Base-by-base conservation (phyloP, 1,140 invertebrate genomes). In the Atta colombica region DNA sequence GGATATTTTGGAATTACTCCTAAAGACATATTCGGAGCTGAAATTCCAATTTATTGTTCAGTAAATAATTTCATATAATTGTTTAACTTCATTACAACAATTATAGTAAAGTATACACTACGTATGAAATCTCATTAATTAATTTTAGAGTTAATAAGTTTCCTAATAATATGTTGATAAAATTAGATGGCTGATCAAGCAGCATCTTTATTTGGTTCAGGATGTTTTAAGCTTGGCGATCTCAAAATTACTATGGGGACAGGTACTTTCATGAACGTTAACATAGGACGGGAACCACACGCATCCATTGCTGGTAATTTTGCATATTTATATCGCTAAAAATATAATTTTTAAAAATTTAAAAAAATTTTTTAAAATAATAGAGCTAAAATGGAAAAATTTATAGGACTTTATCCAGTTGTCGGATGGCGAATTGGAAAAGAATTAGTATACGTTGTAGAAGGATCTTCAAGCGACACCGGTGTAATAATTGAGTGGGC, bases 161-260 rank as follows among this genome's bases (percentile, higher is more conserved):
- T 81, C 10, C 0, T 69, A 74, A 61, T 82, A 45, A 84, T 61
- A 61, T 61, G 12, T 31, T 4, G 18, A 2, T 61, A 51, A 74
- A 91, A 95, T 60, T 90, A 97, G 95, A 96, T 98, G 94, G 97
- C 97, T 14, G 97, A 98, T 94, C 97, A 98, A 94, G 96, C 98
- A 63, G 98, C 98, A 0, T 98, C 99, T 1, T 97, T 99, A 95
- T 99, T 98, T 96, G 99, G 99, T 18, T 98, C 98, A 0, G 97
- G 98, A 87, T 99, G 98, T 92, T 98, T 98, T 93, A 93, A 97
- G 0, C 94, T 96, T 3, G 98, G 98, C 18, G 97, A 98, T 93
- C 96, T 99, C 0, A 99, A 99, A 93, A 95, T 99, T 21, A 99
- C 99, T 0, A 96, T 99, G 95, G 99, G 99, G 0, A 99, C 99